These are phyloP conservation scores for Xyliphius kryptos DNA, from an alignment of 2,113 vertebrate genomes.

Conservation along the genomic window DNA sequence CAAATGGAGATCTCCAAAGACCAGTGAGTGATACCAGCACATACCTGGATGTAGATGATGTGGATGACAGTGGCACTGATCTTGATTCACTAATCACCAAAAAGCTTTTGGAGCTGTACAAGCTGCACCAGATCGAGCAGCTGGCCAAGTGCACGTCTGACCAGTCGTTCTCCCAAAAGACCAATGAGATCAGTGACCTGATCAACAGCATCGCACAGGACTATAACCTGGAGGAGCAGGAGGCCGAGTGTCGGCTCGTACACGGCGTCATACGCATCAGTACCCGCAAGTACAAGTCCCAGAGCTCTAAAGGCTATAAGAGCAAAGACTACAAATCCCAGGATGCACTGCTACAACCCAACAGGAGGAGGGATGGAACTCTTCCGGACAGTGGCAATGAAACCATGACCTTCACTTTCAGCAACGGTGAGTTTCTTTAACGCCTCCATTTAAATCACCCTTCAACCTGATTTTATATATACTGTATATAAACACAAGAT, in stretches of 20 bases:
- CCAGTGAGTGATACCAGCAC: slow-evolving; percentile 86
- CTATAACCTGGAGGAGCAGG: slow-evolving; percentile 94
- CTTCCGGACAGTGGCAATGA: slow-evolving; percentile 86
- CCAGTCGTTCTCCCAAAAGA: slow-evolving; percentile 92
- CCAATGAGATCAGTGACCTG: slow-evolving; percentile 95
- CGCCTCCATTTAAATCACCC: too few relatives aligned
- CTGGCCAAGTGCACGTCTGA: slow-evolving; percentile 95
- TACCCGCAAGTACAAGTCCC: slow-evolving; percentile 74
- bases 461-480: too few relatives aligned
- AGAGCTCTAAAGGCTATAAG: slow-evolving; percentile 45
- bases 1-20: slow-evolving; percentile 74
- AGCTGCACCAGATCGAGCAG: slow-evolving; percentile 95
- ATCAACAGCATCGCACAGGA: slow-evolving; percentile 96
- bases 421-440: slow-evolving; percentile 66
- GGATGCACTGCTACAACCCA: slow-evolving; percentile 52
- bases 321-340: slow-evolving; percentile 52
- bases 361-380: slow-evolving; percentile 59
- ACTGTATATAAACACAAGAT: too few relatives aligned
- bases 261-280: slow-evolving; percentile 95
- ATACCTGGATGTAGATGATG: slow-evolving; percentile 78
- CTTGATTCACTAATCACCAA: slow-evolving; percentile 92
- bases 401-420: slow-evolving; percentile 82
- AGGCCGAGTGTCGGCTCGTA: slow-evolving; percentile 91
- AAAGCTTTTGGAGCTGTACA: slow-evolving; percentile 94
- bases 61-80: slow-evolving; percentile 81